A percentile compares a stretch with the other conserved stretches of the same genome.
Evolutionary conservation across 2,797 vertebrate species (phyloP).

Genomic region (Platyrinchus mystaceus): DNA sequence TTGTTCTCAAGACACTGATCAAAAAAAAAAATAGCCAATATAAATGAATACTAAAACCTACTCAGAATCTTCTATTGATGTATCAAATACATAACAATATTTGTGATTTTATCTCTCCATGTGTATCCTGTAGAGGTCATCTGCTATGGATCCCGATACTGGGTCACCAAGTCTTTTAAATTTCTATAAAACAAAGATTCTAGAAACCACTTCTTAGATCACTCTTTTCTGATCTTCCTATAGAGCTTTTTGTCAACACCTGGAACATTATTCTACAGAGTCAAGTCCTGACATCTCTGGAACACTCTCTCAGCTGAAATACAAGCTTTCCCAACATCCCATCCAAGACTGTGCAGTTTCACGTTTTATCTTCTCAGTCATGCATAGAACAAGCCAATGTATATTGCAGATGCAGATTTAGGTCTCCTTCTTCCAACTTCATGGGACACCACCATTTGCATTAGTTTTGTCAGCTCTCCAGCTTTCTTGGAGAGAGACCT

Average conservation of each 20-base stretch:
- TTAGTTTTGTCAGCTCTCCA: not conserved
- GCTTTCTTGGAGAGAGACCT: not conserved
- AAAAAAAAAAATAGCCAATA: not conserved
- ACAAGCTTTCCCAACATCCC: not conserved
- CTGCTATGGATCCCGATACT: not conserved
- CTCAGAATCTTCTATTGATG: not conserved
- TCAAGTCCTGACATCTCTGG: not conserved
- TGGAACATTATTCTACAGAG: not conserved
- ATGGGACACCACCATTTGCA: not conserved
- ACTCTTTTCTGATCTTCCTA: not conserved
- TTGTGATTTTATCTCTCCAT: not conserved
- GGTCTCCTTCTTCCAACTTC: not conserved
- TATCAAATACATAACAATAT: not conserved
- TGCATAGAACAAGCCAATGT: not conserved
- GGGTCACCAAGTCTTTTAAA: not conserved
- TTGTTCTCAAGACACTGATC: not conserved
- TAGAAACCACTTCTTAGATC: not conserved
- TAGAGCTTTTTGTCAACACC: not conserved
- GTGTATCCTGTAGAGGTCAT: no score
- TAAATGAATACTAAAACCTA: not conserved
- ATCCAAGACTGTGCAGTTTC: not conserved
- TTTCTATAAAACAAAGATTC: not conserved
- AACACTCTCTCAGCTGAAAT: not conserved
- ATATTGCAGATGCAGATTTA: not conserved
- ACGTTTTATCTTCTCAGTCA: not conserved